Conservation (phyloP, 2,797 vertebrate species). For the Pristis pectinata region DNA sequence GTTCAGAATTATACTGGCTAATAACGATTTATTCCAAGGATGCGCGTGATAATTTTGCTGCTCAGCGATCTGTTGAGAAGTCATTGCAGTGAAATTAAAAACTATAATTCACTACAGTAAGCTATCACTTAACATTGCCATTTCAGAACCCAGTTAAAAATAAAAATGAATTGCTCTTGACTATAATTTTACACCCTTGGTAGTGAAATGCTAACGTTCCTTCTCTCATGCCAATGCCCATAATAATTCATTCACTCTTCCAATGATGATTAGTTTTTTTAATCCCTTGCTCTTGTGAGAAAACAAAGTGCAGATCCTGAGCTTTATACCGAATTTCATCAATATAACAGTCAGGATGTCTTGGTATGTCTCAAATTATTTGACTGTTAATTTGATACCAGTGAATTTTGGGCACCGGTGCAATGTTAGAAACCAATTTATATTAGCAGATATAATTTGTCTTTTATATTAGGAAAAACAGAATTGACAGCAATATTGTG, state of each 20-base stretch:
- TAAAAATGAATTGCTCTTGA: constrained; percentile 21
- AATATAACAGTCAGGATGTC: background rate
- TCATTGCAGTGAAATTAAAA: constrained; percentile 33
- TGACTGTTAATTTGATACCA: background rate
- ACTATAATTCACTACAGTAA: constrained; percentile 37
- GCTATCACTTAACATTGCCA: constrained; percentile 16
- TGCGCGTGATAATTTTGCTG: constrained; percentile 30
- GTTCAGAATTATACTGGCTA: constrained; percentile 16
- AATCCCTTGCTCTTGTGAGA: background rate
- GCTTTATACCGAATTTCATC: background rate
- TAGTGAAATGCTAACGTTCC: background rate
- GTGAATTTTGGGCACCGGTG: background rate
- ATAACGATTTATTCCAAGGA: constrained; percentile 30
- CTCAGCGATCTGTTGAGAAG: constrained; percentile 33
- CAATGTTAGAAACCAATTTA: background rate
- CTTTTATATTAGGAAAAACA: too few species aligned
- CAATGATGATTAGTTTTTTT: background rate
- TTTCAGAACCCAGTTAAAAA: constrained; percentile 14
- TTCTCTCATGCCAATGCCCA: background rate
- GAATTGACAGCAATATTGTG: too few species aligned
- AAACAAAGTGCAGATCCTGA: background rate
- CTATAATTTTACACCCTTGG: background rate
- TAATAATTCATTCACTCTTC: background rate
- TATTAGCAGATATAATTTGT: too few species aligned
- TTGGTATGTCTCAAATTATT: background rate